Conservation (phyloP, 2,888 invertebrate genomes). For the Sceliomorpha sp. region DNA sequence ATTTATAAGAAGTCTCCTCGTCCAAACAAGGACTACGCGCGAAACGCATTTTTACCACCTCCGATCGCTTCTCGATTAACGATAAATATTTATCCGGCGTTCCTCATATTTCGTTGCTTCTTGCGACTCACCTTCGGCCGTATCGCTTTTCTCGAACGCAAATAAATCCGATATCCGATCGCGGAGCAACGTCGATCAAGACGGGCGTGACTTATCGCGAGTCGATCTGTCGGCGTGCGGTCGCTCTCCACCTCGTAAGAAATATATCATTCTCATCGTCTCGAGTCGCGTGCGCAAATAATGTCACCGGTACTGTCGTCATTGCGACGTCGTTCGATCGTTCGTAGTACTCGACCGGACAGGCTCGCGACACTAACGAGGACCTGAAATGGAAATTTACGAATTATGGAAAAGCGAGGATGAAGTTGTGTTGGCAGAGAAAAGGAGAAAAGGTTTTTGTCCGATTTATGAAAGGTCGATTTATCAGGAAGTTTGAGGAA, state of each 20-base stretch:
- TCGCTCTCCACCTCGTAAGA: conserved; percentile 12
- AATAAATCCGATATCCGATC: background rate
- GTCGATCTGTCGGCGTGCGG: conserved; percentile 24
- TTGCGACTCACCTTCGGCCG: no score
- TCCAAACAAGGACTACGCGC: no score
- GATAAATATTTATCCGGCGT: no score
- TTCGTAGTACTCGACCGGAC: background rate
- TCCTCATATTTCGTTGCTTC: no score
- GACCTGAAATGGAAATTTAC: background rate
- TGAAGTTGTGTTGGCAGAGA: no score
- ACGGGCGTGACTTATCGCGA: conserved; percentile 27
- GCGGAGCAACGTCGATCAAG: conserved; percentile 17
- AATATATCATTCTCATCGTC: conserved; percentile 25
- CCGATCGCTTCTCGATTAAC: no score
- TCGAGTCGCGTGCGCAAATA: conserved; percentile 45
- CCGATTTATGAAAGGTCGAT: no score
- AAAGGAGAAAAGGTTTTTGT: no score
- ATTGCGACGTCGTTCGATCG: conserved; percentile 1
- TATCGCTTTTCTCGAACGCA: no score
- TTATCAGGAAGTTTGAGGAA: no score
- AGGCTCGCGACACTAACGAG: background rate
- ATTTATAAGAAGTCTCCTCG: background rate
- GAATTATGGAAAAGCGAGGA: no score
- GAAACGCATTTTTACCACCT: no score
- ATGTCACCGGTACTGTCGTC: conserved; percentile 12